These are phyloP conservation scores for Colinus virginianus DNA, from an alignment of 2,113 vertebrate genomes.

Conservation along the genomic window DNA sequence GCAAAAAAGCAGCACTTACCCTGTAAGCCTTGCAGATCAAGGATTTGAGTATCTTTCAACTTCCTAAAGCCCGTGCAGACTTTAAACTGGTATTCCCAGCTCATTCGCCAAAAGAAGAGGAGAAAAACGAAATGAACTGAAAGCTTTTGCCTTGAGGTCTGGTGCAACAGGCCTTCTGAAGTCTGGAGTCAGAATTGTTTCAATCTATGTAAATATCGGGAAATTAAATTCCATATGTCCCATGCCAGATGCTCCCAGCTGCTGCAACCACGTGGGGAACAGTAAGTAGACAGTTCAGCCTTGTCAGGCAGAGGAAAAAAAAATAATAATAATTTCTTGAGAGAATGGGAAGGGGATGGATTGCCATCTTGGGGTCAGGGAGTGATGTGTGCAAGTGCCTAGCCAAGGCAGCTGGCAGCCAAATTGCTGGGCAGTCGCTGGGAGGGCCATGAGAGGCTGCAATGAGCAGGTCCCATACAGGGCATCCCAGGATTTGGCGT, in stretches of 20 bases:
- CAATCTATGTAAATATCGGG: slow-evolving; percentile 84
- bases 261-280: slow-evolving; percentile 73
- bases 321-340: slow-evolving; percentile 28
- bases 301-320: neutral
- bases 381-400: slow-evolving; percentile 33
- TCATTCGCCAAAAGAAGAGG: slow-evolving; percentile 61
- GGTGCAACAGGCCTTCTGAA: slow-evolving; percentile 70
- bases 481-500: neutral
- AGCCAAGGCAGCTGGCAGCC: slow-evolving; percentile 68
- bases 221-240: slow-evolving; percentile 82
- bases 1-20: slow-evolving; percentile 51
- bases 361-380: slow-evolving; percentile 44
- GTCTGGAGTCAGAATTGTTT: slow-evolving; percentile 76
- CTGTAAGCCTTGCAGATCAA: slow-evolving; percentile 66
- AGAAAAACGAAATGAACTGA: slow-evolving; percentile 70
- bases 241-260: slow-evolving; percentile 78
- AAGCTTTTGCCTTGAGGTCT: slow-evolving; percentile 75
- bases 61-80: slow-evolving; percentile 30
- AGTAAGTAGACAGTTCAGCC: slow-evolving; percentile 69
- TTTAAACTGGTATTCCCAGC: slow-evolving; percentile 72
- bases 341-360: neutral
- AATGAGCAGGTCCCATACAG: slow-evolving; percentile 39
- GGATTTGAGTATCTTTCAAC: slow-evolving; percentile 60
- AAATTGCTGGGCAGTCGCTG: slow-evolving; percentile 30
- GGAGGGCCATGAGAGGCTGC: slow-evolving; percentile 37